Conservation (phyloP, 2,113 vertebrate genomes). For the Ia io region DNA sequence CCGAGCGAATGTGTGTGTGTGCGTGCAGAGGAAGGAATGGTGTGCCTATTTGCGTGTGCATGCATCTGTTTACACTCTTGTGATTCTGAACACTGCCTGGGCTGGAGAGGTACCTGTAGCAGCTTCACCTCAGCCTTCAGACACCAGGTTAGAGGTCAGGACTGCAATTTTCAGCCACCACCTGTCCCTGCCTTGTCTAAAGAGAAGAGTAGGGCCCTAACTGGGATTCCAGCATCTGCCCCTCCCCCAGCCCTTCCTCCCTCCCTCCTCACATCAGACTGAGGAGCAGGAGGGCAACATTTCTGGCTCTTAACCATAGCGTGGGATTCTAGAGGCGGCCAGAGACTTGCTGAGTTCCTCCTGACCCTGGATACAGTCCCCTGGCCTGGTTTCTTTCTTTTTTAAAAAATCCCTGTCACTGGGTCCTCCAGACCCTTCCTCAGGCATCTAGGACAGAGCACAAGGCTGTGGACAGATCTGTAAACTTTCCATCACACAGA, state of each 20-base stretch:
- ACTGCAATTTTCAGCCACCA: not conserved
- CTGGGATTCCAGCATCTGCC: not conserved
- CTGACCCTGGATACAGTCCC: not conserved
- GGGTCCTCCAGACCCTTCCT: not conserved
- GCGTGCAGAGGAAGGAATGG: not conserved
- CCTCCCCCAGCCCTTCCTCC: not conserved
- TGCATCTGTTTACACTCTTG: slow-evolving; percentile 47
- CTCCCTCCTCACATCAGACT: not conserved
- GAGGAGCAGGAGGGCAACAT: not conserved
- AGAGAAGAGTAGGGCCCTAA: not conserved
- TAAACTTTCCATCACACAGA: rapidly evolving
- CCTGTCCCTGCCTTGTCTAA: not conserved
- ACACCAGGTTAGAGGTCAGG: not conserved
- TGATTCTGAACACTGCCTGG: not conserved
- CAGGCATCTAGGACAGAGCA: not conserved
- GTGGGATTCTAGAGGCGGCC: not conserved
- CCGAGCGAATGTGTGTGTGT: not conserved
- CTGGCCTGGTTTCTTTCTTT: not conserved
- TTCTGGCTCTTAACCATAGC: not conserved
- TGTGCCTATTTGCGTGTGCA: slow-evolving; percentile 40
- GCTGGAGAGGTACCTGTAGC: not conserved
- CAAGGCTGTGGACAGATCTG: not conserved
- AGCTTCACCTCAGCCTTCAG: not conserved
- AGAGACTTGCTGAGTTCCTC: not conserved
- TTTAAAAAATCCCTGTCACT: not conserved